phyloP scores from a whole-genome alignment of 2,113 vertebrate genomes.

The Mirza zaza region DNA sequence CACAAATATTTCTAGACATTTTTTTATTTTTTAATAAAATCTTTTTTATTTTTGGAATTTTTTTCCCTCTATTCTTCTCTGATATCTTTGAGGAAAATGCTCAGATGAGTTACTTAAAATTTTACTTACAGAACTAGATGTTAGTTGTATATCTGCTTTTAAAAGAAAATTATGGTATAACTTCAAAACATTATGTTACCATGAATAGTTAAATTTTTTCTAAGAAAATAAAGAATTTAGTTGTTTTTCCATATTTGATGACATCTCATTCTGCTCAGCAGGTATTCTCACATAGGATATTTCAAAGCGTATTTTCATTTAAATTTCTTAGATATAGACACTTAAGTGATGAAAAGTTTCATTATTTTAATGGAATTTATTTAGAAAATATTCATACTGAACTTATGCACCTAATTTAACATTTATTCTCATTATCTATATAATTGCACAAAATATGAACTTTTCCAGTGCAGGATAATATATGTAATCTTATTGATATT shows the following conservation, averaged over 20 bases:
- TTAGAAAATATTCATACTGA: conserved; percentile 25
- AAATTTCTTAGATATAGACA: conserved; percentile 25
- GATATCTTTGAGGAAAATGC: conserved; percentile 41
- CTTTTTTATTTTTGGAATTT: conserved; percentile 55
- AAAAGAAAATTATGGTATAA: background rate
- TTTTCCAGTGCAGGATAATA: conserved; percentile 77
- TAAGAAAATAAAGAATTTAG: background rate
- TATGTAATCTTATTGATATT: conserved; percentile 76
- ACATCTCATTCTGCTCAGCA: background rate
- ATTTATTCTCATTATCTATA: conserved; percentile 77
- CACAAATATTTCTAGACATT: conserved; percentile 72
- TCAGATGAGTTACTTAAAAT: conserved; percentile 54
- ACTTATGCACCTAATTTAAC: conserved; percentile 71
- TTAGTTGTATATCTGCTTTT: background rate
- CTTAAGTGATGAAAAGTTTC: conserved; percentile 38
- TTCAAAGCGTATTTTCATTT: conserved; percentile 53
- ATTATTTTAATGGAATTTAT: conserved; percentile 55
- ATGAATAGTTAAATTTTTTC: conserved; percentile 1
- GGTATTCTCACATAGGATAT: conserved; percentile 29
- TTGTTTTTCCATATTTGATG: background rate
- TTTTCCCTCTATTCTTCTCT: conserved; percentile 43
- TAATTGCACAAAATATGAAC: conserved; percentile 75
- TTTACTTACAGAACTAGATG: conserved; percentile 2
- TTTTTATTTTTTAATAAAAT: conserved; percentile 17
- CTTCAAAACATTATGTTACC: conserved; percentile 29